Evolutionary conservation across 2,888 invertebrate genomes (phyloP).

Genomic region (Xanthorhoe spadicearia): DNA sequence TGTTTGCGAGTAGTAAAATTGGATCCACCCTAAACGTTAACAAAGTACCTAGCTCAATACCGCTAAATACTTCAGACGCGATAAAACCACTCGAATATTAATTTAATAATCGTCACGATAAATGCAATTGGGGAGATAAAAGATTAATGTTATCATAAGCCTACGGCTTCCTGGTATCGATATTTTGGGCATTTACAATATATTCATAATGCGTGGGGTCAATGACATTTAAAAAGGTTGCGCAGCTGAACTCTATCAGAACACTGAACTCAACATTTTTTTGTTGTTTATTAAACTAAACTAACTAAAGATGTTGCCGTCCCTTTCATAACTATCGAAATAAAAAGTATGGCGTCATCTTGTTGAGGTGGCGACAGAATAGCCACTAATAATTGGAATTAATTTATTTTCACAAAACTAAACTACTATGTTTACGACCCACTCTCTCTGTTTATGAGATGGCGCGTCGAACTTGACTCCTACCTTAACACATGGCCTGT

Average conservation of each 20-base stretch:
- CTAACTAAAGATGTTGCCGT: no score
- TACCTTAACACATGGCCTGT: no score
- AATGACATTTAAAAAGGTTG: background rate
- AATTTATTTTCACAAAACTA: no score
- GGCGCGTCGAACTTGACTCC: no score
- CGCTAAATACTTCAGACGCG: slow-evolving; percentile 42
- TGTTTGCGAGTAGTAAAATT: background rate
- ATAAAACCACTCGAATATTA: slow-evolving; percentile 54
- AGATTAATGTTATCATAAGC: slow-evolving; percentile 47
- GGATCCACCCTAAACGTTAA: slow-evolving; percentile 11
- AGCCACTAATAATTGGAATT: no score
- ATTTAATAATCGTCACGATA: slow-evolving; percentile 65
- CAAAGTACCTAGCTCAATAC: slow-evolving; percentile 22
- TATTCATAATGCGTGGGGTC: background rate
- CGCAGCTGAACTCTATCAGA: background rate
- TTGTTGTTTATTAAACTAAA: no score
- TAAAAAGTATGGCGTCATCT: no score
- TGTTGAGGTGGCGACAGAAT: no score
- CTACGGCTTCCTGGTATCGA: slow-evolving; percentile 36
- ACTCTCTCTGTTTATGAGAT: no score
- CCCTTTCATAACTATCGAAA: no score
- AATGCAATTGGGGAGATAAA: slow-evolving; percentile 50
- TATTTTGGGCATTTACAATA: slow-evolving; percentile 6
- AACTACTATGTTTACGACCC: no score
- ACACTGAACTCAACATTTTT: no score